phyloP scores from a whole-genome alignment of 2,113 vertebrate species.

The Brachyistius frenatus region DNA sequence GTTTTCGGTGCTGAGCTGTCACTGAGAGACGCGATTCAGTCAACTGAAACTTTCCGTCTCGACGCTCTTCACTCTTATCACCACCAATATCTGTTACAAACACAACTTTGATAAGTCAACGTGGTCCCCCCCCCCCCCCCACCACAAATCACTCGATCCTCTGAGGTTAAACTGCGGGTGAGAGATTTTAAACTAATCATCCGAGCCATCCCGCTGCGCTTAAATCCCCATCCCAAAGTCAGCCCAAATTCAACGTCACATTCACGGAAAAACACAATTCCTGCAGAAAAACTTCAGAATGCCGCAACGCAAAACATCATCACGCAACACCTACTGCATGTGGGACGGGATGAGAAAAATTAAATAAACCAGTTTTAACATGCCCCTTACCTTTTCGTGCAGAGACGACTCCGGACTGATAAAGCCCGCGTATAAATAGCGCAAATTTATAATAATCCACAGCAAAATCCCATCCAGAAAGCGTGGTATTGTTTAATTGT shows the following conservation, averaged over 20 bases:
- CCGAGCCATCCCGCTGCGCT: slow-evolving; percentile 41
- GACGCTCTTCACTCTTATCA: slow-evolving; percentile 25
- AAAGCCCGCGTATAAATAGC: slow-evolving; percentile 18
- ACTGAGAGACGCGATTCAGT: slow-evolving; percentile 1
- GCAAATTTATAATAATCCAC: slow-evolving; percentile 64
- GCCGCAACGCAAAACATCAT: not conserved
- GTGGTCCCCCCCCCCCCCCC: not conserved
- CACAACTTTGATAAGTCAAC: not conserved
- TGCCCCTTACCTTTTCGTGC: slow-evolving; percentile 64
- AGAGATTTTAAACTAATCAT: slow-evolving; percentile 47
- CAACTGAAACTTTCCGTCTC: slow-evolving; percentile 73
- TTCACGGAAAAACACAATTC: not conserved
- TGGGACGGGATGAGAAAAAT: not conserved
- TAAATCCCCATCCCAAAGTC: slow-evolving; percentile 45
- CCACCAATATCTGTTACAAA: slow-evolving; percentile 4
- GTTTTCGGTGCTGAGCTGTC: not conserved
- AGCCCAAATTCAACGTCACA: not conserved
- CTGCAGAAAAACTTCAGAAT: slow-evolving; percentile 9
- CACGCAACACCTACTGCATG: not conserved
- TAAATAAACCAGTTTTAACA: slow-evolving; percentile 32
- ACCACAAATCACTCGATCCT: not conserved
- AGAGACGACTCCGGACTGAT: slow-evolving; percentile 40
- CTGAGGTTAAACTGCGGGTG: slow-evolving; percentile 19
- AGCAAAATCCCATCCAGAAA: slow-evolving; percentile 51
- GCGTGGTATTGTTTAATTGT: not conserved